Conservation (phyloP, 2,797 vertebrate species). For the Petrocephalus schoutedeni region DNA sequence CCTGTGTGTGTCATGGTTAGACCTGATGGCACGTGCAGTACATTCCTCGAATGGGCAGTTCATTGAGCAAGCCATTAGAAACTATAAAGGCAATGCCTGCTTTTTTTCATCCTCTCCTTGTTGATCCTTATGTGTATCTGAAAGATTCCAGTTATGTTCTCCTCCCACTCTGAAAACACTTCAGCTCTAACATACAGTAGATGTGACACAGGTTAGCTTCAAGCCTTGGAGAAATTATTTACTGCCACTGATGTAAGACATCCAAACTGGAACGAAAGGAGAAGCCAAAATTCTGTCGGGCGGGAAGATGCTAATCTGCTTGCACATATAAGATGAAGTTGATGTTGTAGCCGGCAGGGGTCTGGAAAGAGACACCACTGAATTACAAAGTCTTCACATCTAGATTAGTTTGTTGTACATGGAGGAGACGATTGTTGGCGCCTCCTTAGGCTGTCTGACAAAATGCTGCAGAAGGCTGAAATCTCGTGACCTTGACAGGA, state of each 20-base stretch:
- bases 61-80: background rate
- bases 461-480: background rate
- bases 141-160: background rate
- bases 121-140: background rate
- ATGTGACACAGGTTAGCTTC: background rate
- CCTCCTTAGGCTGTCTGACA: background rate
- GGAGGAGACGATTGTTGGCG: background rate
- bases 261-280: background rate
- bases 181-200: background rate
- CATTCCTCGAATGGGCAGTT: background rate
- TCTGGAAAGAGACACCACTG: background rate
- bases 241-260: background rate
- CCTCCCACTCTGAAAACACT: background rate
- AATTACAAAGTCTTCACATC: background rate
- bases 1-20: background rate
- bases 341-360: background rate
- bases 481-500: background rate
- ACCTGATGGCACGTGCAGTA: background rate
- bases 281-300: background rate
- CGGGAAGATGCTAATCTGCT: background rate
- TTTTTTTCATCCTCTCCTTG: background rate
- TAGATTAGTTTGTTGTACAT: background rate
- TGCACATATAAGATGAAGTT: background rate
- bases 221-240: background rate
- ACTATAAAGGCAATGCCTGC: background rate